Evolutionary conservation across 2,888 invertebrate genomes (phyloP).

Genomic region (Penaeus monodon): DNA sequence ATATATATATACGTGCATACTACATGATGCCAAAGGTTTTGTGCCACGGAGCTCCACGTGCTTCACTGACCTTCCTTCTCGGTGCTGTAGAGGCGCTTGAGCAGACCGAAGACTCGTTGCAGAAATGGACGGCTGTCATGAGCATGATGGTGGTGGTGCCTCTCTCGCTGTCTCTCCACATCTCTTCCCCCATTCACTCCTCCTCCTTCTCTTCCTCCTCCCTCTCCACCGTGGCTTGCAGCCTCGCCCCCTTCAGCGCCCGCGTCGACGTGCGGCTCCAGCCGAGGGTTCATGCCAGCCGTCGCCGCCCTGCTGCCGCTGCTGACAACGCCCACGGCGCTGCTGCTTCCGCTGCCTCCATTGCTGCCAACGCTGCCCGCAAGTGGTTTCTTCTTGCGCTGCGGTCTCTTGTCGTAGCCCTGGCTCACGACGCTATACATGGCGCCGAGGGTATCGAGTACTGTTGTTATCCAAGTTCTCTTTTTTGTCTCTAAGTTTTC

Average conservation of each 20-base stretch:
- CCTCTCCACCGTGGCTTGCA: not conserved
- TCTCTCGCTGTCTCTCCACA: not conserved
- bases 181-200: not conserved
- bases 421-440: constrained; percentile 26
- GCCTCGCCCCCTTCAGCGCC: not conserved
- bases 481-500: no score
- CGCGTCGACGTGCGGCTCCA: not conserved
- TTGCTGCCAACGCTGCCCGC: not conserved
- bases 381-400: constrained; percentile 18
- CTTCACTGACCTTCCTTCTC: constrained; percentile 16
- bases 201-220: not conserved
- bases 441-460: not conserved
- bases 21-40: no score
- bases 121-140: constrained; percentile 11
- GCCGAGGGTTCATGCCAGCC: not conserved
- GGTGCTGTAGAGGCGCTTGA: constrained; percentile 19
- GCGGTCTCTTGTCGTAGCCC: not conserved
- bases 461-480: no score
- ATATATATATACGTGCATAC: no score
- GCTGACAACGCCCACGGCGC: not conserved
- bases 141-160: constrained; percentile 3
- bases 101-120: constrained; percentile 11
- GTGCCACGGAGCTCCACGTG: no score
- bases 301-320: not conserved
- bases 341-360: not conserved